Evolutionary conservation across 1,140 invertebrate genomes (phyloP), one percentile per base, ranked within the genome.

Genomic region (Heliconius himera): DNA sequence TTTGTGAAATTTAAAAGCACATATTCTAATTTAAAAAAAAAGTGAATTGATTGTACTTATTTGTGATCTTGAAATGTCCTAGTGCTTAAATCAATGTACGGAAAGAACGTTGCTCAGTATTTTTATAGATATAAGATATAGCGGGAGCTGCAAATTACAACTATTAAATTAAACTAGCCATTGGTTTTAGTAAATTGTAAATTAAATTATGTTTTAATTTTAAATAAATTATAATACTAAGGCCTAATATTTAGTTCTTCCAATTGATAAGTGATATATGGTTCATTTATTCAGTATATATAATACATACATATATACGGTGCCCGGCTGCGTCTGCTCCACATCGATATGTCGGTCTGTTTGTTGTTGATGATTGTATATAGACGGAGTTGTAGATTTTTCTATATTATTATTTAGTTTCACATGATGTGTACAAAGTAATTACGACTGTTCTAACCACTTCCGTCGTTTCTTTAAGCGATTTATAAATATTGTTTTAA

Each of bases 401-500:
- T 90, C 87, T 92, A 92, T 88, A 87, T 79, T 77, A 77, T 51
- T 66, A 77, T 92, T 92, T 90, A 91, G 87, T 92, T 92, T 92
- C 88, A 90, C 87, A 82, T 88, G 80, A 86, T 87, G 83, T 94
- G 92, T 94, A 94, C 92, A 94, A 94, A 94, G 87, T 91, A 90
- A 86, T 89, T 88, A 88, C 81, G 86, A 89, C 89, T 86, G 83
- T 88, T 91, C 88, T 82, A 81, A 84, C 79, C 86, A 73, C 72
- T 22, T 80, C 85, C 83, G 84, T 88, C 86, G 85, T 87, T 85
- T 85, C 79, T 82, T 92, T 85, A 87, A 85, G 85, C 81, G 82
- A 91, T 91, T 84, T 93, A 92, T 93, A 92, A 92, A 93, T 93
- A 92, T 92, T 91, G 89, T 94, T 93, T 90, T 89, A 91, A 92